Conservation (phyloP, 2,113 vertebrate species). For the Spea multiplicata region DNA sequence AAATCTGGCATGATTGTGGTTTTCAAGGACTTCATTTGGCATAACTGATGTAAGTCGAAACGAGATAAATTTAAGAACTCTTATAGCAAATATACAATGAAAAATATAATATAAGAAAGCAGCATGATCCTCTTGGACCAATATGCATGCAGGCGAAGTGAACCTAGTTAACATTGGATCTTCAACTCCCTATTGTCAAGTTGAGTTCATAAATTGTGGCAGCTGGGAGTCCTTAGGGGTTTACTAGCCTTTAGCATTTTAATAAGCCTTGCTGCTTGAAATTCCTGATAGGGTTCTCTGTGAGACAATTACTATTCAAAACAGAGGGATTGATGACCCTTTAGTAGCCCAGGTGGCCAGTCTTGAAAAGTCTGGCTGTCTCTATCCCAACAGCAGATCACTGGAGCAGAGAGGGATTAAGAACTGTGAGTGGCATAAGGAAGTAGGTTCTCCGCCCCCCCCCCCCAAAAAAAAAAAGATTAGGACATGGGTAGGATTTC, state of each 20-base stretch:
- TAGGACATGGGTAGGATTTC: conserved; percentile 13
- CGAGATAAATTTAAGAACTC: no score
- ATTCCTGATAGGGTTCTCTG: conserved; percentile 70
- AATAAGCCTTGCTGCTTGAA: conserved; percentile 72
- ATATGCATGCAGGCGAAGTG: no score
- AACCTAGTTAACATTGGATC: neutral
- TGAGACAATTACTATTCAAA: conserved; percentile 71
- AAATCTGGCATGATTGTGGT: no score
- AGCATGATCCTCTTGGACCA: no score
- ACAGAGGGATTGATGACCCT: conserved; percentile 58
- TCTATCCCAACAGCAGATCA: conserved; percentile 53
- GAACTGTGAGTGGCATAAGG: conserved; percentile 18
- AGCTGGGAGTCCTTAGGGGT: conserved; percentile 81
- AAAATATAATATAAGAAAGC: no score
- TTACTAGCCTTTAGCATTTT: conserved; percentile 80
- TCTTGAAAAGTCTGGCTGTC: conserved; percentile 51
- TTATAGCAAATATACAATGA: no score
- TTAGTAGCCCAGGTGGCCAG: conserved; percentile 62
- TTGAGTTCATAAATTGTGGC: conserved; percentile 77
- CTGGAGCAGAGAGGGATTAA: conserved; percentile 50
- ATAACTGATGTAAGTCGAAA: no score
- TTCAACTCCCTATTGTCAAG: conserved; percentile 58
- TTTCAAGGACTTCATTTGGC: no score
- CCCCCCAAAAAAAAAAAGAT: neutral
- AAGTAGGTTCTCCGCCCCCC: neutral